Conservation (phyloP, 1,140 invertebrate genomes). For the Proctacanthus coquilletti region DNA sequence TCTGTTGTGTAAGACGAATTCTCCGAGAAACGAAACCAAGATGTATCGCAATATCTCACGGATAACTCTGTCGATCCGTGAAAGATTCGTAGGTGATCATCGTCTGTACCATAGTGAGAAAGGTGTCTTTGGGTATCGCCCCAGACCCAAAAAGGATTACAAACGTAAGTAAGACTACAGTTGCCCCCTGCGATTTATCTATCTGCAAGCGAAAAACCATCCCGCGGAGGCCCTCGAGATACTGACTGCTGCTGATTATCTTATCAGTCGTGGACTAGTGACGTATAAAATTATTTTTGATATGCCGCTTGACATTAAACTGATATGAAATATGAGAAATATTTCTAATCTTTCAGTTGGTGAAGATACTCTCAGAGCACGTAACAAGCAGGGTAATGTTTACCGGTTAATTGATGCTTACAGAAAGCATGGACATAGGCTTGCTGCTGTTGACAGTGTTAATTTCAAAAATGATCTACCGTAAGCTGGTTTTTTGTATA, state of each 20-base stretch:
- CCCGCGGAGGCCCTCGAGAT: too few species aligned
- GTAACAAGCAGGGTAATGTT: conserved; percentile 23
- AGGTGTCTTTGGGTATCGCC: conserved; percentile 41
- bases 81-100: too few species aligned
- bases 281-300: conserved; percentile 2
- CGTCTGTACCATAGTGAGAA: conserved; percentile 43
- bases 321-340: conserved; percentile 7
- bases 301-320: conserved; percentile 9
- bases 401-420: conserved; percentile 37
- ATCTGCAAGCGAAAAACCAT: not conserved
- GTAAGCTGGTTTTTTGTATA: conserved; percentile 19
- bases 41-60: too few species aligned
- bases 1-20: too few species aligned
- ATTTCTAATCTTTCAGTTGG: conserved; percentile 12
- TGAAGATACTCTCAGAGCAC: conserved; percentile 17
- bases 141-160: conserved; percentile 23
- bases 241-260: too few species aligned
- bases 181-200: not conserved
- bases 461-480: conserved; percentile 32
- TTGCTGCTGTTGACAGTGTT: conserved; percentile 36
- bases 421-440: conserved; percentile 35
- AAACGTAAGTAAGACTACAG: conserved; percentile 29
- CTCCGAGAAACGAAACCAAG: too few species aligned
- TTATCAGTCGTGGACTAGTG: conserved; percentile 6
- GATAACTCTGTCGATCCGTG: too few species aligned